Percentiles rank a stretch among this genome's conserved stretches.
Evolutionary conservation across 2,113 vertebrate species (phyloP).

Genomic region (Platichthys flesus): DNA sequence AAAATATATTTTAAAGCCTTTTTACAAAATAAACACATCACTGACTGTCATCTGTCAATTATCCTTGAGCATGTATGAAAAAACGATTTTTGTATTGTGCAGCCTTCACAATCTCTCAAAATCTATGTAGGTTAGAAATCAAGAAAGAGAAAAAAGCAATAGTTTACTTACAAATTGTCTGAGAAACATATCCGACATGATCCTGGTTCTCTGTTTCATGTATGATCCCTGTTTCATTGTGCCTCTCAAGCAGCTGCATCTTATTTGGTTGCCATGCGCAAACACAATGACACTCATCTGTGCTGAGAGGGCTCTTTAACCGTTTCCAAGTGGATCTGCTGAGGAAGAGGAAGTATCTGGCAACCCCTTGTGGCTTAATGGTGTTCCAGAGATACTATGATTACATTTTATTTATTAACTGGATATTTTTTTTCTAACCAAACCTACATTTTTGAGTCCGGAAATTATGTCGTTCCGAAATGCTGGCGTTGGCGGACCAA

Average conservation of each 20-base stretch:
- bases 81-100: not conserved
- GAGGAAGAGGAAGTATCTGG: slow-evolving; percentile 26
- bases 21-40: not conserved
- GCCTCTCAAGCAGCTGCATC: slow-evolving; percentile 2
- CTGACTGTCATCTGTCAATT: not conserved
- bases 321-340: not conserved
- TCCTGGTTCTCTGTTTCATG: not conserved
- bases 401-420: not conserved
- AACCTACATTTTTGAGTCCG: too few species aligned
- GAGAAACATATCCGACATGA: not conserved
- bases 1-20: not conserved
- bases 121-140: not conserved
- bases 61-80: not conserved
- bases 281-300: slow-evolving; percentile 13
- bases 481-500: too few species aligned
- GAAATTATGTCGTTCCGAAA: too few species aligned
- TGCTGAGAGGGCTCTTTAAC: slow-evolving; percentile 13
- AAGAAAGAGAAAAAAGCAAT: not conserved
- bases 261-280: not conserved
- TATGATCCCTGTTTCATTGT: not conserved
- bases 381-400: not conserved
- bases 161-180: slow-evolving; percentile 21
- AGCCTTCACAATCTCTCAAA: not conserved
- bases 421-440: too few species aligned
- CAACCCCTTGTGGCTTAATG: slow-evolving; percentile 52